Evolutionary conservation across 2,113 vertebrate genomes (phyloP), one percentile per base, ranked within the genome.

Genomic region (Dipodomys ordii): DNA sequence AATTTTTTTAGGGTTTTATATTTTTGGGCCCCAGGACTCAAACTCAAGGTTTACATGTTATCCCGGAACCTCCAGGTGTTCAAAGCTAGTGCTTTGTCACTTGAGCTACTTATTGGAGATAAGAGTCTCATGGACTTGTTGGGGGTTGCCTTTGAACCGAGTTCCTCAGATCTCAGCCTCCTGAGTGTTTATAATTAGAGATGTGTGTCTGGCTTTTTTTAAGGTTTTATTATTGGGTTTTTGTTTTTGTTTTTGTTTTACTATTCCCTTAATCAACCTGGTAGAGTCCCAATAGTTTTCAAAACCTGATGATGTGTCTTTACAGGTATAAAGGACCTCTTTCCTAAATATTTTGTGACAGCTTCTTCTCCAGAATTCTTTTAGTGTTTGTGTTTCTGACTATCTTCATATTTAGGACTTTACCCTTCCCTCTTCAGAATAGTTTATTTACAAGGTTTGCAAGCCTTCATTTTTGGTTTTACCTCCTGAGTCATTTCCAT

Each of bases 211-310:
- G 15, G 53, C 53, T 77, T 80, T 88, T 49, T 80, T 7, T 65
- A 81, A 72, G 6, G 9, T 69, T 11, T 87, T 71, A 83, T 32
- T 82, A 12, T 22, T n/a, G 32, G 12, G 25, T 82, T 30, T 95
- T 80, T 80, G 3, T 57, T 57, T 13, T 57, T 57, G 11, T 16
- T 57, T 15, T 3, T 57, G 12, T 57, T 57, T 13, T 57, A 16
- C 19, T 69, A 3, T 35, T 74, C 4, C 20, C 3, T 0, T 92
- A 44, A 18, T 78, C 8, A 87, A 53, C 20, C 23, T 92, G 39
- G 28, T n/a, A 73, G 95, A 84, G 20, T 57, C 28, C 44, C 68
- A 77, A 60, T 22, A 87, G 35, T 80, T 88, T 89, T 69, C n/a
- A 81, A 67, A 87, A 83, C n/a, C 3, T 72, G 16, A 72, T 23